Conservation (phyloP, 2,113 vertebrate species). For the Egretta garzetta region DNA sequence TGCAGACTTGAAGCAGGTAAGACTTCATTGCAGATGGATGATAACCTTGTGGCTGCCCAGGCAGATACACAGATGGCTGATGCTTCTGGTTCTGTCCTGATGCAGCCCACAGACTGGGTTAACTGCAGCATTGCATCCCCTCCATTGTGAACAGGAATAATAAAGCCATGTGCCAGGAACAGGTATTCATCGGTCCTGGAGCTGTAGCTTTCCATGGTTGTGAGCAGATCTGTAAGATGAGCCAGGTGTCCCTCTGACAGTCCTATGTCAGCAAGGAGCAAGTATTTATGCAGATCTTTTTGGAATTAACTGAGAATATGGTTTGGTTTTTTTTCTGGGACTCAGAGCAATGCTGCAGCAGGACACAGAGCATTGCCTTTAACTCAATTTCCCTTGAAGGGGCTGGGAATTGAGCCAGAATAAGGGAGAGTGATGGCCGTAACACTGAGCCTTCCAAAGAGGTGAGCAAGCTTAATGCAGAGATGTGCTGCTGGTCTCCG, state of each 20-base stretch:
- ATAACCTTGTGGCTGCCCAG: neutral
- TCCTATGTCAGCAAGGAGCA: neutral
- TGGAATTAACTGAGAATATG: neutral
- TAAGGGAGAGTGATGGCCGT: neutral
- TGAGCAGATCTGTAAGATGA: neutral
- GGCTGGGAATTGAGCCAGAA: constrained; percentile 2
- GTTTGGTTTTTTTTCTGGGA: neutral
- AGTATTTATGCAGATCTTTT: neutral
- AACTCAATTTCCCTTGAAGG: neutral
- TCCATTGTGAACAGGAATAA: neutral
- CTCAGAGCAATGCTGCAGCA: neutral
- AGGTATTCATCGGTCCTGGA: neutral
- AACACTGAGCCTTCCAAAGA: neutral
- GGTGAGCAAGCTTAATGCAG: neutral
- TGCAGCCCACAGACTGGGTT: neutral
- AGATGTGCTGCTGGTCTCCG: neutral
- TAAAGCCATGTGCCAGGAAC: neutral
- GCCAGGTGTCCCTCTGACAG: neutral
- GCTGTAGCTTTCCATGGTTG: neutral
- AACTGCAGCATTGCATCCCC: neutral
- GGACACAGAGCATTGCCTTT: neutral
- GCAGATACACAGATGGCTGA: neutral
- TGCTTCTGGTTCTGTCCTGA: neutral
- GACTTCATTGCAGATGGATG: neutral
- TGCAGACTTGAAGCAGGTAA: neutral